phyloP scores from a whole-genome alignment of 2,888 invertebrate species.

The Spatulosminthurus flaviceps region DNA sequence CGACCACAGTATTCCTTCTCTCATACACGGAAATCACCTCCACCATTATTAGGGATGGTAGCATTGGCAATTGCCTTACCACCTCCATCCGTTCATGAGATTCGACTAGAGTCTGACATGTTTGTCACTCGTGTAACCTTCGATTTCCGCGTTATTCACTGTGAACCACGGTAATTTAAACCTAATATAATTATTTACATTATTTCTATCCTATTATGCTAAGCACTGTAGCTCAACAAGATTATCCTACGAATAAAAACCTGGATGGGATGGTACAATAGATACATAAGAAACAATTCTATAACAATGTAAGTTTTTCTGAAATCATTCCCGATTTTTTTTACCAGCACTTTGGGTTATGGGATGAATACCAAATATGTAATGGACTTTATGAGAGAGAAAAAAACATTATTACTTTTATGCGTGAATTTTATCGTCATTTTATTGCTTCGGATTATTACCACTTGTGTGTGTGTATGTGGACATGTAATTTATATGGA shows the following conservation, averaged over 20 bases:
- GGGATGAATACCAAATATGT: neutral
- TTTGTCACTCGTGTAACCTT: conserved; percentile 96
- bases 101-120: conserved; percentile 92
- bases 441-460: conserved; percentile 7
- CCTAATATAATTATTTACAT: no score
- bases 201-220: no score
- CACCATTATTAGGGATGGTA: conserved; percentile 90
- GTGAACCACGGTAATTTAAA: conserved; percentile 86
- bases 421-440: neutral
- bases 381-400: neutral
- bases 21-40: conserved; percentile 86
- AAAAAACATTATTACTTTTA: neutral
- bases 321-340: neutral
- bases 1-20: conserved; percentile 94
- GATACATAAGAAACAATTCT: no score
- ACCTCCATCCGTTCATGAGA: conserved; percentile 96
- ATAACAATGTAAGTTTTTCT: no score
- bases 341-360: neutral
- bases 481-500: neutral
- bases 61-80: conserved; percentile 95
- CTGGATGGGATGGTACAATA: no score
- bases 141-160: conserved; percentile 95
- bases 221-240: no score
- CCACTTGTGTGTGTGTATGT: conserved; percentile 3
- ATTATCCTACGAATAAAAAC: no score